These are phyloP conservation scores for Pristionchus exspectatus DNA, from an alignment of 2,888 invertebrate genomes.

Conservation along the genomic window DNA sequence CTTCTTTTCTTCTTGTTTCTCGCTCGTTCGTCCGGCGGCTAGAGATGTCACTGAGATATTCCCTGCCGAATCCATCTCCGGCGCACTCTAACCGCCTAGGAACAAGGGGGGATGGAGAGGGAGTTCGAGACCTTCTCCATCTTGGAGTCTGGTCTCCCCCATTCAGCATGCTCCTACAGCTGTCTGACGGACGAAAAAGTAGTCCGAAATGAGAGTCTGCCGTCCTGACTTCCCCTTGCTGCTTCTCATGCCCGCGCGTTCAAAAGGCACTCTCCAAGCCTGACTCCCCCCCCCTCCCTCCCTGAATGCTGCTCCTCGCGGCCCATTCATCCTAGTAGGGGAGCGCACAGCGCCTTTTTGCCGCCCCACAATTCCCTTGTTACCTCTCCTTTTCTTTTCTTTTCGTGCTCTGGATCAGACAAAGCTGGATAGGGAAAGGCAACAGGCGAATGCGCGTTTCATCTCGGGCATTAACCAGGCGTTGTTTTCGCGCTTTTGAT, in stretches of 20 bases:
- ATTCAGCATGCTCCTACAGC: background rate
- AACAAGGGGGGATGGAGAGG: background rate
- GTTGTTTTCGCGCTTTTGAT: background rate
- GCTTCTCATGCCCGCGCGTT: background rate
- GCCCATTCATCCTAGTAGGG: conserved; percentile 46
- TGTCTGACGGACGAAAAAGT: background rate
- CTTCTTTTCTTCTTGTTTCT: background rate
- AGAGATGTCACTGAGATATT: conserved; percentile 42
- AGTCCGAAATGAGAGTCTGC: no score
- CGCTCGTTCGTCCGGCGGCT: background rate
- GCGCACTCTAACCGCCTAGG: background rate
- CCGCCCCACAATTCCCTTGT: conserved; percentile 35
- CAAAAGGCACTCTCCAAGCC: conserved; percentile 33
- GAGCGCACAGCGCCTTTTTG: background rate
- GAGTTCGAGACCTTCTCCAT: background rate
- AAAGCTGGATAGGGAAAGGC: background rate
- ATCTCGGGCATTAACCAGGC: background rate
- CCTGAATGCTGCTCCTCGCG: background rate
- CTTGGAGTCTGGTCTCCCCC: no score
- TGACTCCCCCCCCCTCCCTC: background rate
- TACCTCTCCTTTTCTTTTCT: background rate
- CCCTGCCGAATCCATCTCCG: background rate
- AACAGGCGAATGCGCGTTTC: background rate
- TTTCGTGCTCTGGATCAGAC: background rate
- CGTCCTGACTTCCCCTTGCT: background rate